Evolutionary conservation across 2,113 vertebrate species (phyloP), one percentile per base, ranked within the genome.

Genomic region (Caretta caretta): DNA sequence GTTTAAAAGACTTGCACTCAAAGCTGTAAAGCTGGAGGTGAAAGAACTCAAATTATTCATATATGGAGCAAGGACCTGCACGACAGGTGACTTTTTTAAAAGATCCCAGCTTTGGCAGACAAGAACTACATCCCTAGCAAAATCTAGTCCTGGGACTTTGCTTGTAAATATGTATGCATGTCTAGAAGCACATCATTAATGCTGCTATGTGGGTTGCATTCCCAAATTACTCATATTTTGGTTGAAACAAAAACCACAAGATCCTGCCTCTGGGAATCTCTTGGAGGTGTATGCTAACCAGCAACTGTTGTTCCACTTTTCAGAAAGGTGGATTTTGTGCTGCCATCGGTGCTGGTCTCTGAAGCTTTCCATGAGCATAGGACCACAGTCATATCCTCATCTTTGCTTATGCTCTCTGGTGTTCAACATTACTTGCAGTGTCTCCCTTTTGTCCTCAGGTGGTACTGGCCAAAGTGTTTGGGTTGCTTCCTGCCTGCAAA

Each of bases 11-110:
- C 75, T 88, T 94, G 62, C 62, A 59, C 89, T 96, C 88, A 90
- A 76, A 96, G 87, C 75, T 96, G 75, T 90, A 89, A 95, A 90
- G 83, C 86, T 80, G 72, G 93, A 91, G 93, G 86, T 91, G 72
- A 80, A 94, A 81, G 93, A 96, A 87, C 90, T 87, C 89, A 95
- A 83, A 90, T 96, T 93, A 90, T 79, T 95, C 88, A 91, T 80
- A 87, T 86, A 79, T 91, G 80, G 88, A 93, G 90, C 80, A 90
- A 48, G 93, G 62, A 80, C 83, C 75, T 83, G 62, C 83, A 54
- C 92, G 95, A 94, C 86, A 93, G 94, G 88, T 95, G 86, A 87
- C 95, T 94, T 96, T 96, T 95, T 94, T 95, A 84, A 92, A 81
- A 85, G 53, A 96, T 87, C 87, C 87, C 93, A 84, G 75, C 25